Evolutionary conservation across 2,113 vertebrate species (phyloP).

Genomic region (rabbit (Oryctolagus cuniculus)): mOryCun1.1 NC_091441.1:36007001-36007500

Average conservation of each 20-base stretch:
- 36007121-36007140: neutral
- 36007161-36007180: neutral
- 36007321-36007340: neutral
- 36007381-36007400: accelerated
- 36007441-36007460: neutral
- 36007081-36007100: no score
- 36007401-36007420: neutral
- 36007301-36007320: neutral
- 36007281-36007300: slow-evolving; percentile 9
- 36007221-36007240: no score
- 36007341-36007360: neutral
- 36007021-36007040: no score
- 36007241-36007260: neutral
- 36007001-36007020: no score
- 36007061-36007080: no score
- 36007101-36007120: no score
- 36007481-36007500: neutral
- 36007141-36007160: neutral
- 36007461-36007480: neutral
- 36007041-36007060: no score
- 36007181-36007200: neutral
- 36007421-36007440: neutral
- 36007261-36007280: neutral
- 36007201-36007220: neutral
- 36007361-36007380: neutral